These are phyloP conservation scores for Sylvilagus floridanus DNA, from an alignment of 2,797 vertebrate species.

Conservation along the genomic window DNA sequence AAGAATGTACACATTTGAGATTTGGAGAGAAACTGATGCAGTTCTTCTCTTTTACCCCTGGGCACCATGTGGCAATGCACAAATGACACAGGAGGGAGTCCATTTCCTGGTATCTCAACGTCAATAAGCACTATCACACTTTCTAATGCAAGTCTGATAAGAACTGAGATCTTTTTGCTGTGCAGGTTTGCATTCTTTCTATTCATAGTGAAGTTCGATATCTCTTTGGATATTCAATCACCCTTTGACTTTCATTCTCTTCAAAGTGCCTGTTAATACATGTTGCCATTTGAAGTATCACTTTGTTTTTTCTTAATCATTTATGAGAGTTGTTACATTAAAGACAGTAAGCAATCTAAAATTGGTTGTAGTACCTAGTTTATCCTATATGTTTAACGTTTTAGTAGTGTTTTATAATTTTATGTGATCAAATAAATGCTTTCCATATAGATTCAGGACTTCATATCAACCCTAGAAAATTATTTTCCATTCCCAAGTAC, in stretches of 20 bases:
- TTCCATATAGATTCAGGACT: neutral
- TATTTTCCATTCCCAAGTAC: neutral
- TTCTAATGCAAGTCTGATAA: conserved; percentile 2
- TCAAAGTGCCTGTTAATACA: neutral
- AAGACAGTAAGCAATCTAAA: neutral
- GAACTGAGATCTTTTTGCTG: conserved; percentile 10
- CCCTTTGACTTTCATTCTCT: conserved; percentile 47
- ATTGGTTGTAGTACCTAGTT: neutral
- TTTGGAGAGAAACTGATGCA: conserved; percentile 45
- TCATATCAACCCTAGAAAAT: neutral
- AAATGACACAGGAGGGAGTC: neutral
- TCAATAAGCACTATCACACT: neutral
- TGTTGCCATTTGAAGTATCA: neutral
- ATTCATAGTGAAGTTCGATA: neutral
- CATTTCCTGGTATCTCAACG: conserved; percentile 7
- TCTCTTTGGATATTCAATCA: conserved; percentile 4
- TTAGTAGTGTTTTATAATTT: conserved; percentile 14
- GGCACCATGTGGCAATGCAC: conserved; percentile 25
- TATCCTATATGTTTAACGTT: conserved; percentile 18
- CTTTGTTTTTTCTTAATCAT: conserved; percentile 47
- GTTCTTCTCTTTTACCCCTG: neutral
- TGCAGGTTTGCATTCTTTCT: conserved; percentile 28
- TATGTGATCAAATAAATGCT: neutral
- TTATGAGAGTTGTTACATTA: neutral
- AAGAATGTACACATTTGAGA: conserved; percentile 13